Evolutionary conservation across 1,140 invertebrate genomes (phyloP).

Genomic region (Aphis craccivora): DNA sequence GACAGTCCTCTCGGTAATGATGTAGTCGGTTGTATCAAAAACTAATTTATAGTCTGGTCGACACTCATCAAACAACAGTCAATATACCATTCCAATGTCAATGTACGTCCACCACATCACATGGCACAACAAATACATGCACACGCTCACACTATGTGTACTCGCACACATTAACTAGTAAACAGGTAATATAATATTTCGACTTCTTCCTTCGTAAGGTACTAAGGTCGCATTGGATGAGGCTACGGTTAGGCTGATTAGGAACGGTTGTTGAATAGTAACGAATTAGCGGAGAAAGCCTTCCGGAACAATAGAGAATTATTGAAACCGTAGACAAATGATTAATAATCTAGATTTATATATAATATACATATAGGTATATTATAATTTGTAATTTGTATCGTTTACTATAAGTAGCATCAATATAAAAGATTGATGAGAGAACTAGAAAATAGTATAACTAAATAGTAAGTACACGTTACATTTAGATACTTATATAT

Average conservation of each 20-base stretch:
- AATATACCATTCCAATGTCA: slow-evolving; percentile 31
- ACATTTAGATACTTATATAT: not conserved
- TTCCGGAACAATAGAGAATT: slow-evolving; percentile 32
- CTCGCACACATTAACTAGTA: slow-evolving; percentile 30
- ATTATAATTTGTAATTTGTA: not conserved
- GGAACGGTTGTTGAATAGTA: slow-evolving; percentile 49
- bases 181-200: slow-evolving; percentile 3
- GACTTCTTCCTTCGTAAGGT: not conserved
- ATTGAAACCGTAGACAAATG: slow-evolving; percentile 6
- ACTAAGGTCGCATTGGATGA: not conserved
- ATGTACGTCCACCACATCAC: not conserved
- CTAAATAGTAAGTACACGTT: not conserved
- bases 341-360: not conserved
- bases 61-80: not conserved
- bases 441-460: not conserved
- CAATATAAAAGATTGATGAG: not conserved
- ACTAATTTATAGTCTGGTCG: slow-evolving; percentile 52
- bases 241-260: slow-evolving; percentile 16
- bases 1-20: not conserved
- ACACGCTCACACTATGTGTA: not conserved
- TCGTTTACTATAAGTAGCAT: not conserved
- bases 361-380: not conserved
- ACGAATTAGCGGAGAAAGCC: slow-evolving; percentile 48
- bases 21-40: not conserved
- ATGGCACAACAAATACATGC: not conserved